Conservation (phyloP, 1,140 invertebrate genomes). For the Aphaenogaster ashmeadi region DNA sequence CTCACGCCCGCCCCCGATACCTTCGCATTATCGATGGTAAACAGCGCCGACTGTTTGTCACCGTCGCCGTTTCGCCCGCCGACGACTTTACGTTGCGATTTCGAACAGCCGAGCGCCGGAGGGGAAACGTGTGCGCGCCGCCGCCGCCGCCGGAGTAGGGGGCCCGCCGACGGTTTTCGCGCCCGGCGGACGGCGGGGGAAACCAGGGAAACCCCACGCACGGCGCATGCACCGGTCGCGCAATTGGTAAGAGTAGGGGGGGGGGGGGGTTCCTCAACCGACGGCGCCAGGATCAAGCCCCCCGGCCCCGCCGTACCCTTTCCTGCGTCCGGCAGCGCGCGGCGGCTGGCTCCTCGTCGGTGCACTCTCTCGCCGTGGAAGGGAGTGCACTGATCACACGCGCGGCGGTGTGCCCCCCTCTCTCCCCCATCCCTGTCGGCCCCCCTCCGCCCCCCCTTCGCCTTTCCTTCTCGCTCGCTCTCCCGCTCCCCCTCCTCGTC, state of each 20-base stretch:
- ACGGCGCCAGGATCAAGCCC: constrained; percentile 75
- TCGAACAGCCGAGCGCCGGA: constrained; percentile 57
- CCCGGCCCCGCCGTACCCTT: constrained; percentile 36
- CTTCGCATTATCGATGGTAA: constrained; percentile 63
- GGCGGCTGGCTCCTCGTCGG: constrained; percentile 64
- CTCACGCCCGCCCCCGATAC: not conserved
- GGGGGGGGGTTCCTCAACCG: constrained; percentile 70
- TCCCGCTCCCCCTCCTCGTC: not conserved
- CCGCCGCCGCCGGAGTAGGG: not conserved
- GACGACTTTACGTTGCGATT: constrained; percentile 74
- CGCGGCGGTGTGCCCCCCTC: constrained; percentile 44
- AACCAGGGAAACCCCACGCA: constrained; percentile 65
- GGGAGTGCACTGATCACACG: constrained; percentile 73
- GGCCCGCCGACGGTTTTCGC: constrained; percentile 42
- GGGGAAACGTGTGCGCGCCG: constrained; percentile 35
- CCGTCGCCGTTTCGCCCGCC: constrained; percentile 51
- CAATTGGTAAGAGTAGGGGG: not conserved
- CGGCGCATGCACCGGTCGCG: constrained; percentile 76
- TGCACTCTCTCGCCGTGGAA: constrained; percentile 72
- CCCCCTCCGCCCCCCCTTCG: constrained; percentile 21
- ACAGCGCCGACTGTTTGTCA: constrained; percentile 70
- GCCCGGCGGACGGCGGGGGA: constrained; percentile 54
- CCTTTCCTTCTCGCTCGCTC: not conserved
- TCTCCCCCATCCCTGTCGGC: not conserved
- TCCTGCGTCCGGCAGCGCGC: constrained; percentile 28